Evolutionary conservation across 2,113 vertebrate species (phyloP), one percentile per base, ranked within the genome.

Genomic region (Halcyon senegalensis): DNA sequence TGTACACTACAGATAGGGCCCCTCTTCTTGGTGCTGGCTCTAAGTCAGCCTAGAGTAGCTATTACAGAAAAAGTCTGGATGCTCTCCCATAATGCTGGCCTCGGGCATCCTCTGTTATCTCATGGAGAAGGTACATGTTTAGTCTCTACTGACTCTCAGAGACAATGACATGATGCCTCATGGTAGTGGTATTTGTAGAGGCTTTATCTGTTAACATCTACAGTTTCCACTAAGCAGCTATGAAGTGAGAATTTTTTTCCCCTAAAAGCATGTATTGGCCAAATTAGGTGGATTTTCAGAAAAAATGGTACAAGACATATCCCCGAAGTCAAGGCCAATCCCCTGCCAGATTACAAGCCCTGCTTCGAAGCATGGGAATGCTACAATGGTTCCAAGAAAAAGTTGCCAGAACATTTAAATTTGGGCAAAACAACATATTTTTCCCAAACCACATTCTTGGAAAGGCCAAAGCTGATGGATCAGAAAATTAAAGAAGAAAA

Each of bases 371-470:
- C 96, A 94, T 72, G 92, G 95, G 90, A 95, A 95, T 90, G 83
- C 44, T 94, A 31, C 75, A 80, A 23, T 60, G 10, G 69, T 92
- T 97, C 93, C 91, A 94, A 94, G 66, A 77, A 94, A 87, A 96
- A 96, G 87, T 87, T 95, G 89, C 87, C 89, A 95, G 73, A 91
- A 92, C 80, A 84, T 94, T 95, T 95, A 91, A 85, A 95, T 92
- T 95, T 93, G 81, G 93, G 84, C 87, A 96, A 96, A 91, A 39
- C 72, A 92, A 62, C 35, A 13, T 62, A 82, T 76, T 93, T 95
- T 81, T 46, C 77, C 73, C 77, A 96, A 94, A 81, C 30, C 80
- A 91, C 2, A 4, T 87, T 93, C 91, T 91, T 89, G 81, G 59
- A 96, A 92, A 92, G 59, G 84, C 60, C 69, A 77, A 81, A 89